Percentiles rank a stretch among this genome's conserved stretches.
Evolutionary conservation across 64 coral and sea anemone genomes (phyloP).

Genomic region (Actinia equina): DNA sequence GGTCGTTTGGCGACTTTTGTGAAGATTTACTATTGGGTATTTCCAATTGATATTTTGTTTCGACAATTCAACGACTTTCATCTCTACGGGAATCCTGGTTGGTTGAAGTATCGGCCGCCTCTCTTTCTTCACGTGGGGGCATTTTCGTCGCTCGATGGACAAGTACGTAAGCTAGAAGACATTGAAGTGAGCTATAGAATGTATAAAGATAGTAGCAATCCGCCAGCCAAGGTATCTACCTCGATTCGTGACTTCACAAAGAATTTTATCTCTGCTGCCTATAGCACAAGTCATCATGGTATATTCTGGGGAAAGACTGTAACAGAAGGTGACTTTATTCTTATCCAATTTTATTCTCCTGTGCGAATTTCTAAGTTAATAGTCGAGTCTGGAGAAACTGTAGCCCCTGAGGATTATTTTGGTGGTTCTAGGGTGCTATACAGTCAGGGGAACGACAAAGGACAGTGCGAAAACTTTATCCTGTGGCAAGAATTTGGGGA

Average conservation of each 20-base stretch:
- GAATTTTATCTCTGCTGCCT: neutral
- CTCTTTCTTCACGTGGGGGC: slow-evolving; percentile 48
- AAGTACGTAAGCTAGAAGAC: neutral
- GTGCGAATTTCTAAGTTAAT: neutral
- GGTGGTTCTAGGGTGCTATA: neutral
- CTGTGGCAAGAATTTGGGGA: neutral
- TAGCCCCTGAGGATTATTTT: neutral
- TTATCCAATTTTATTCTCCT: neutral
- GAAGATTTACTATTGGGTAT: slow-evolving; percentile 32
- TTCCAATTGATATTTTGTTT: slow-evolving; percentile 37
- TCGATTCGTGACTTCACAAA: neutral
- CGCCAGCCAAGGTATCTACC: neutral
- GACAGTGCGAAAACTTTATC: neutral
- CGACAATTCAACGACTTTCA: slow-evolving; percentile 18
- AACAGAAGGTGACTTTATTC: neutral
- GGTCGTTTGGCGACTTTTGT: slow-evolving; percentile 30
- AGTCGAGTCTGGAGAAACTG: neutral
- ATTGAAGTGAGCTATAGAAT: neutral
- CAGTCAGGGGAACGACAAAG: neutral
- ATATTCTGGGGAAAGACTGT: slow-evolving; percentile 14
- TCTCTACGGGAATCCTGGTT: neutral
- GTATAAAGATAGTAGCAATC: neutral
- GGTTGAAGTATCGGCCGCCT: neutral
- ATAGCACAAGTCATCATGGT: neutral
- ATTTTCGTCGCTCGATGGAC: slow-evolving; percentile 33